Conservation (phyloP, 2,888 invertebrate genomes). For the Clunio marinus region DNA sequence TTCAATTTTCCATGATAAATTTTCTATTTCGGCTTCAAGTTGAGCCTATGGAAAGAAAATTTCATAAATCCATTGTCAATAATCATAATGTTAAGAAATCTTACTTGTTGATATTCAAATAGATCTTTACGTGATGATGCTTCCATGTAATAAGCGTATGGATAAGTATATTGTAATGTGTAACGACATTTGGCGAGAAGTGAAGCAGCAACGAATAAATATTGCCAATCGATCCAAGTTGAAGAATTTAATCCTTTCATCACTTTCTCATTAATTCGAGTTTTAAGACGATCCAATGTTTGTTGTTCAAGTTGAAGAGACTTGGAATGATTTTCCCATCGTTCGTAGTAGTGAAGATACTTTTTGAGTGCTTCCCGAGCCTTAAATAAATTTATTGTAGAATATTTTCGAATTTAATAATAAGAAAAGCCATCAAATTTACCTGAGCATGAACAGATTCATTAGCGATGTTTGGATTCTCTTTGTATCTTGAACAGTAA, state of each 20-base stretch:
- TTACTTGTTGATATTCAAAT: conserved; percentile 70
- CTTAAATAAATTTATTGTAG: conserved; percentile 41
- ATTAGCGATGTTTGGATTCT: conserved; percentile 92
- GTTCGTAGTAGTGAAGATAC: conserved; percentile 95
- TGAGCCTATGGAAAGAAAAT: conserved; percentile 67
- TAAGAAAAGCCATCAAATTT: background rate
- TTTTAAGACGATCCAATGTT: conserved; percentile 81
- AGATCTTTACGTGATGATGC: conserved; percentile 87
- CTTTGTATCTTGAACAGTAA: conserved; percentile 98
- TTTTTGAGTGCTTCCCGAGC: conserved; percentile 95
- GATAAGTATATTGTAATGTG: conserved; percentile 98
- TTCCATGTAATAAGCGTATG: conserved; percentile 98
- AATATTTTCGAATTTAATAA: no score
- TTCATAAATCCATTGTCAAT: no score
- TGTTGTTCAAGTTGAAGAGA: conserved; percentile 94
- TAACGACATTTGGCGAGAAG: conserved; percentile 94
- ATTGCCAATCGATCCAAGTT: conserved; percentile 99
- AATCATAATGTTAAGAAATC: conserved; percentile 20
- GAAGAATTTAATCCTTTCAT: conserved; percentile 80
- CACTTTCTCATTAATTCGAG: conserved; percentile 90
- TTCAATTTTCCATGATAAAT: conserved; percentile 98
- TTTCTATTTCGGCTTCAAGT: conserved; percentile 97
- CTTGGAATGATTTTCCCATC: conserved; percentile 99
- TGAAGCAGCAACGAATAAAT: conserved; percentile 88
- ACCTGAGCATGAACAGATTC: conserved; percentile 88